A percentile compares a stretch with the other conserved stretches of the same genome.
Conservation (phyloP, 1,140 invertebrate species). For the Lepidurus arcticus region DNA sequence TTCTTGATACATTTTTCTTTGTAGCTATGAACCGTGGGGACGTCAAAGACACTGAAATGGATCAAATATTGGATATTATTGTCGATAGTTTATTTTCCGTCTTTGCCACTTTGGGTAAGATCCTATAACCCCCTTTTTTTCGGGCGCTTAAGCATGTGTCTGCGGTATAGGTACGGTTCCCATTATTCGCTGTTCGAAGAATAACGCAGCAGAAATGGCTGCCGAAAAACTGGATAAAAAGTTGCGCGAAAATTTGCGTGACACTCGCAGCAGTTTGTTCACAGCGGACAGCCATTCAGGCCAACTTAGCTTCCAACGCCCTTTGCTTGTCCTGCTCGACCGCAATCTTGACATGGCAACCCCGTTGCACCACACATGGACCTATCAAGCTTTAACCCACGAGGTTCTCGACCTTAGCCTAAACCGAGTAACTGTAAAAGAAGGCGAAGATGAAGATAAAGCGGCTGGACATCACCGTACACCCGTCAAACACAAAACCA, state of each 20-base stretch:
- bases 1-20: conserved; percentile 40
- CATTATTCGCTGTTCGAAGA: conserved; percentile 88
- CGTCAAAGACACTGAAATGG: conserved; percentile 94
- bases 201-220: conserved; percentile 97
- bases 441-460: conserved; percentile 49
- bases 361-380: conserved; percentile 98
- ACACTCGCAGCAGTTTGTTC: conserved; percentile 94
- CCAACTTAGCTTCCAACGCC: conserved; percentile 77
- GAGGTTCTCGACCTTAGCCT: conserved; percentile 87
- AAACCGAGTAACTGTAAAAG: conserved; percentile 78
- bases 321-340: conserved; percentile 87
- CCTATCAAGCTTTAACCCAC: conserved; percentile 94
- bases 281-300: conserved; percentile 70
- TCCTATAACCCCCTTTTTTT: conserved; percentile 26
- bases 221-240: conserved; percentile 96
- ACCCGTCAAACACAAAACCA: conserved; percentile 56
- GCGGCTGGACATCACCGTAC: conserved; percentile 40
- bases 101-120: conserved; percentile 82
- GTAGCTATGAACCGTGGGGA: conserved; percentile 88
- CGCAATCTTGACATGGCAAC: conserved; percentile 95
- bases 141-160: not conserved
- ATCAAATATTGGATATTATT: conserved; percentile 85
- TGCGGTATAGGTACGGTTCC: conserved; percentile 70
- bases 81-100: conserved; percentile 96
- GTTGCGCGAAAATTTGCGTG: conserved; percentile 90